Evolutionary conservation across 2,888 invertebrate species (phyloP), one percentile per base, ranked within the genome.

Genomic region (Glaucopsyche alexis): DNA sequence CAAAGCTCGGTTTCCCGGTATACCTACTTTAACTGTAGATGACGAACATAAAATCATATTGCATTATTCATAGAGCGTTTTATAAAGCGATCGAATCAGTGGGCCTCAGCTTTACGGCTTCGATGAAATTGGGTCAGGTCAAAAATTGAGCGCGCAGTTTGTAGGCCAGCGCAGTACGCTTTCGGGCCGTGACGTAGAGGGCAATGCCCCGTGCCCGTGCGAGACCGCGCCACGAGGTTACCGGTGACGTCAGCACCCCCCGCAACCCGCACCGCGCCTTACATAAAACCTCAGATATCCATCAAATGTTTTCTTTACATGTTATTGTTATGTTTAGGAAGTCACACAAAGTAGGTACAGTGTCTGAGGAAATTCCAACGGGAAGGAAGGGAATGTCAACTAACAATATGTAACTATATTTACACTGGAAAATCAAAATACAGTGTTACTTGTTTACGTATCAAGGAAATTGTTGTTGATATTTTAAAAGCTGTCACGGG

Each of bases 181-280:
- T 50, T 75, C 75, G 77, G 75, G 78, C 78, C 78, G 77, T 83
- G 84, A 83, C 83, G 83, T 80, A 55, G 76, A 78, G 89, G 83
- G 87, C 89, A 86, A 80, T 85, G 89, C 81, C 87, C 89, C 86
- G 80, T 85, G 89, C 81, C 87, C 88, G 80, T 79, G 80, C 78
- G 77, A 78, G 78, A 78, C 78, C 77, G 76, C 72, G 76, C 73
- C 76, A 77, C 79, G 80, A 79, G 79, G 79, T 78, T 79, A 77
- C 38, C 47, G 69, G 69, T 69, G 69, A 69, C 69, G 69, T 69
- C 69, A 49, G 45, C 16, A 4, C 67, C 14, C 45, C 67, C 40
- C 19, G 3, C 9, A 16, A n/a, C 16, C 42, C 2, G 2, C 47
- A 6, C 16, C 67, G 42, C 9, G 16, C 60, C 60, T 67, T 67